These are phyloP conservation scores for Chondrilla cf. caribensis DNA, from an alignment of 37 sponge, comb jelly and placozoan species.

Conservation along the genomic window DNA sequence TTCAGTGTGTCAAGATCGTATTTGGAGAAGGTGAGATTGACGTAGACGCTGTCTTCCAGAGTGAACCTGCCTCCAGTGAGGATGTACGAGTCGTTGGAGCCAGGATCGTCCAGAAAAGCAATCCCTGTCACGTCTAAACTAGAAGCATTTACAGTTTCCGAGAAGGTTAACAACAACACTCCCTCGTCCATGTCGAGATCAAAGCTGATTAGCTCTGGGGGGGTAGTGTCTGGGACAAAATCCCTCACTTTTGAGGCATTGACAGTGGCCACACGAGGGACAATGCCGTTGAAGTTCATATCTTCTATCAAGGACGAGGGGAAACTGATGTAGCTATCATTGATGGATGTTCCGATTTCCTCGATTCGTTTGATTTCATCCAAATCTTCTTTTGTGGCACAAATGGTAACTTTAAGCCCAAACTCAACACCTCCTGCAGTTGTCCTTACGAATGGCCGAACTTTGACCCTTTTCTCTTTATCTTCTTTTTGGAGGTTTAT, in stretches of 20 bases:
- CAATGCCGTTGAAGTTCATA: slow-evolving; percentile 71
- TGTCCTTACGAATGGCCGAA: too few relatives aligned
- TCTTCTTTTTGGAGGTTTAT: slow-evolving; percentile 28
- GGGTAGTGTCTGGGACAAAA: slow-evolving; percentile 65
- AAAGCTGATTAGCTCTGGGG: slow-evolving; percentile 64
- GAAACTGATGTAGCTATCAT: slow-evolving; percentile 71
- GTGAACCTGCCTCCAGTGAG: slow-evolving; percentile 60
- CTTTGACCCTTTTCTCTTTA: too few relatives aligned
- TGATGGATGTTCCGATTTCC: slow-evolving; percentile 63
- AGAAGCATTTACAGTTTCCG: slow-evolving; percentile 80
- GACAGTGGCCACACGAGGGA: background rate
- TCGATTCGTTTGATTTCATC: slow-evolving; percentile 89
- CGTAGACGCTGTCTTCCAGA: slow-evolving; percentile 26
- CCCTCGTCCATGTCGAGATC: slow-evolving; percentile 78
- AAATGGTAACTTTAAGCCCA: slow-evolving; percentile 38
- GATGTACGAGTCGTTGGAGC: slow-evolving; percentile 33
- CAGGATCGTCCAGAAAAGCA: slow-evolving; percentile 48
- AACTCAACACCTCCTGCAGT: slow-evolving; percentile 70
- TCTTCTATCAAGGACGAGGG: slow-evolving; percentile 53
- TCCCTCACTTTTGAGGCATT: slow-evolving; percentile 37
- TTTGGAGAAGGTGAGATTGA: slow-evolving; percentile 34
- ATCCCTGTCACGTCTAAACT: slow-evolving; percentile 45
- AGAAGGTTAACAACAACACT: slow-evolving; percentile 61
- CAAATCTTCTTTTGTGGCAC: slow-evolving; percentile 66
- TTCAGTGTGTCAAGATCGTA: slow-evolving; percentile 37